Evolutionary conservation across 2,888 invertebrate species (phyloP), one percentile per base, ranked within the genome.

Genomic region (Phoronis australis): DNA sequence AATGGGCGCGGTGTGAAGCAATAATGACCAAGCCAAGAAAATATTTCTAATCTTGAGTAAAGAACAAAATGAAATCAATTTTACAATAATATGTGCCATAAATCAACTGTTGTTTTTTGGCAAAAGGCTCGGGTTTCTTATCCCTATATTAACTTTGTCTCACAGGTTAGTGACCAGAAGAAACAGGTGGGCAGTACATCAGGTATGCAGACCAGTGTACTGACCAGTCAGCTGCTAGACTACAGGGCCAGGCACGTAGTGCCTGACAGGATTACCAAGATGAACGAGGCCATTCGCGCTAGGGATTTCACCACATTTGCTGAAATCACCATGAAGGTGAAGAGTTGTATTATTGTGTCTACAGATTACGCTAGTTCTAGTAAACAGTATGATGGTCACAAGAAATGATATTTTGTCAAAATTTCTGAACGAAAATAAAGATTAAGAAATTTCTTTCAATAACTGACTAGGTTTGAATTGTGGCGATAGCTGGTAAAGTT

Each of bases 251-350:
- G 84, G 42, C 71, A 83, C 45, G 80, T 87, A 66, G 89, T 95
- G 2, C 90, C 91, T 0, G 72, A 83, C 60, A 82, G 88, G 66
- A 83, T 87, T 2, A 70, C 80, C 26, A 74, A 78, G 45, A 85
- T 88, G 65, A 79, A 68, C 45, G 63, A 79, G 56, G 84, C 85
- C 6, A 88, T 94, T 48, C 61, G 78, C 48, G 73, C 81, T 0
- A 85, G 80, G 64, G 83, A 97, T 78, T 99, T 95, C 75, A 69
- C 82, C 24, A 82, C 79, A 38, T 94, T 97, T 80, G 94, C 91
- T n/a, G 85, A 88, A 70, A 81, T 96, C 22, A 93, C 94, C 0
- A 99, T 99, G 90, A 86, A 85, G 69, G 78, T 77, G n/a, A n/a
- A n/a, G n/a, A n/a, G n/a, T n/a, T n/a, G n/a, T n/a, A n/a, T n/a